Percentiles rank a stretch among this genome's conserved stretches.
phyloP scores from a whole-genome alignment of 2,888 invertebrate species.

The Allacma fusca region DNA sequence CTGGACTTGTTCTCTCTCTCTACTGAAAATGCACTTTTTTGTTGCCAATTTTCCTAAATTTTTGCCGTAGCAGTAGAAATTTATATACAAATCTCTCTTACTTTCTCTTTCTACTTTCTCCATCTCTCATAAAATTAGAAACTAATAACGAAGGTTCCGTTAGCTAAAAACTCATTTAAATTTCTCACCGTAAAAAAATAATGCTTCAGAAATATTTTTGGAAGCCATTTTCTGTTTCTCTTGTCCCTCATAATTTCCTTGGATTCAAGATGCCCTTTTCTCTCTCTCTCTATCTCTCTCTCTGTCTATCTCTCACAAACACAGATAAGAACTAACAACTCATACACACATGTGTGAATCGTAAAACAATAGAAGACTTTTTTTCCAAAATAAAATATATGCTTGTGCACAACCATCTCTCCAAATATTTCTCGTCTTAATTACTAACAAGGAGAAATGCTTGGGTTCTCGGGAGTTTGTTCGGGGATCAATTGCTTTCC shows the following conservation, averaged over 20 bases:
- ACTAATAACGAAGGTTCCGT: background rate
- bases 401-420: background rate
- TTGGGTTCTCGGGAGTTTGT: too few species aligned
- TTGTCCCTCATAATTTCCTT: background rate
- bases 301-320: too few species aligned
- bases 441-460: too few species aligned
- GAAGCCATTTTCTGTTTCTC: background rate
- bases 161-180: background rate
- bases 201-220: constrained; percentile 12
- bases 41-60: constrained; percentile 44
- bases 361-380: too few species aligned
- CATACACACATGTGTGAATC: too few species aligned
- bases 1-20: constrained; percentile 32
- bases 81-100: constrained; percentile 27
- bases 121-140: background rate
- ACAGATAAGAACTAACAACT: too few species aligned
- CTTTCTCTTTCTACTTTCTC: constrained; percentile 2
- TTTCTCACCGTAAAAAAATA: background rate
- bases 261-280: background rate
- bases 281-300: too few species aligned
- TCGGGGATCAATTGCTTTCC: too few species aligned
- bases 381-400: background rate
- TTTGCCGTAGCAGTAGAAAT: constrained; percentile 47
- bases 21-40: constrained; percentile 45
- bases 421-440: background rate